A percentile compares a stretch with the other conserved stretches of the same genome.
phyloP scores from a whole-genome alignment of 2,113 vertebrate species.

The Herpetotheres cachinnans region DNA sequence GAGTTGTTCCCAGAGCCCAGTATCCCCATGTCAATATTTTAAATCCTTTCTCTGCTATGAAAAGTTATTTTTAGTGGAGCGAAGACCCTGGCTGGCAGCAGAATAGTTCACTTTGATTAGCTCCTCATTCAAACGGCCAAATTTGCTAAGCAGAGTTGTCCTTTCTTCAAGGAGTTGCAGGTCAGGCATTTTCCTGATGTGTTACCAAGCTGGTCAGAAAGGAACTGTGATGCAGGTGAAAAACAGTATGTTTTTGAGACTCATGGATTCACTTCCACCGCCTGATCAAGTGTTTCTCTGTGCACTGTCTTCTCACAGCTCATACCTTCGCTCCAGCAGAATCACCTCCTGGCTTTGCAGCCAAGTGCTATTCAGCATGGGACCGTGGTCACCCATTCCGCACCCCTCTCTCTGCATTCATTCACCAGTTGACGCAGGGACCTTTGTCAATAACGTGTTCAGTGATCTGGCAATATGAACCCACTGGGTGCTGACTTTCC shows the following conservation, averaged over 20 bases:
- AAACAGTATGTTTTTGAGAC: accelerated
- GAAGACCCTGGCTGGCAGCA: not conserved
- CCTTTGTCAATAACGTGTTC: accelerated
- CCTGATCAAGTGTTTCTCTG: not conserved
- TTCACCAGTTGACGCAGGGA: not conserved
- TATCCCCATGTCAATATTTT: not conserved
- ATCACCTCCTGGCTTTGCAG: not conserved
- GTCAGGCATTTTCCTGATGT: not conserved
- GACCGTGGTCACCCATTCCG: not conserved
- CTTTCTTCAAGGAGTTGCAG: not conserved
- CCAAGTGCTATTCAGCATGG: accelerated
- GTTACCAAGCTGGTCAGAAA: not conserved
- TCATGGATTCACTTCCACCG: not conserved
- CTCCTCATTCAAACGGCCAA: not conserved
- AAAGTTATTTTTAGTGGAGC: not conserved
- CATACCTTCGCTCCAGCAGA: not conserved
- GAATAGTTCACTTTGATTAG: not conserved
- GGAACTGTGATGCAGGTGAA: not conserved
- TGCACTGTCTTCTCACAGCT: not conserved
- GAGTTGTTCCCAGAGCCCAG: not conserved
- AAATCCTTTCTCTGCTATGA: not conserved
- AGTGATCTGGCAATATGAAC: not conserved
- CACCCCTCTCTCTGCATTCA: not conserved
- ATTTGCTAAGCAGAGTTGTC: not conserved
- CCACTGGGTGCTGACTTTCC: not conserved